A percentile compares a stretch with the other conserved stretches of the same genome.
phyloP scores from a whole-genome alignment of 2,113 vertebrate species.

The Galemys pyrenaicus region DNA sequence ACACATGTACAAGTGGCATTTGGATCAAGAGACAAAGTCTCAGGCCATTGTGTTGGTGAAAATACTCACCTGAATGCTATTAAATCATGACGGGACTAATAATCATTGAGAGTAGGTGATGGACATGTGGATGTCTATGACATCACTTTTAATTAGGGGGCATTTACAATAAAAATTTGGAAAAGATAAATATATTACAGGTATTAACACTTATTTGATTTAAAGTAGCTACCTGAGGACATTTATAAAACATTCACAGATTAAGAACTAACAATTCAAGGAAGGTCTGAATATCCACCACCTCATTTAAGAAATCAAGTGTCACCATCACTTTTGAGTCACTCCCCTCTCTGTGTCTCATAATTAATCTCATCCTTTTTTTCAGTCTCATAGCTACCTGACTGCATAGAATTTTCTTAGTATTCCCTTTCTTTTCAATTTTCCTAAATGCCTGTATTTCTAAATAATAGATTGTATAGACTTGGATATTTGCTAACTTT shows the following conservation, averaged over 20 bases:
- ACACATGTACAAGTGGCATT: neutral
- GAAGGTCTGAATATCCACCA: neutral
- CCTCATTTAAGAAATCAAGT: neutral
- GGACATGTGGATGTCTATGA: neutral
- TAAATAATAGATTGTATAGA: neutral
- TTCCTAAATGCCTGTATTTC: neutral
- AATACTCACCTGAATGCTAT: neutral
- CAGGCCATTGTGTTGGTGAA: neutral
- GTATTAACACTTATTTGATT: neutral
- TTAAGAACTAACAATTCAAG: neutral
- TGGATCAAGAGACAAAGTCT: neutral
- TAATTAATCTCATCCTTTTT: neutral
- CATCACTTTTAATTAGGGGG: neutral
- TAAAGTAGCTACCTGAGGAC: neutral
- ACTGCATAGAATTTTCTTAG: neutral
- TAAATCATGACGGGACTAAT: neutral
- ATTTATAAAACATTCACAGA: slow-evolving; percentile 24
- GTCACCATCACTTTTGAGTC: neutral
- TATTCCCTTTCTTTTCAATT: neutral
- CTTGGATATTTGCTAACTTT: neutral
- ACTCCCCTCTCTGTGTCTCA: neutral
- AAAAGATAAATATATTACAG: neutral
- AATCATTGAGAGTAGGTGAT: neutral
- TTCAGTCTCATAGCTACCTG: neutral
- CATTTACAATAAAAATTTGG: slow-evolving; percentile 12